Evolutionary conservation across 2,113 vertebrate species (phyloP), one percentile per base, ranked within the genome.

Genomic region (Calypte anna): DNA sequence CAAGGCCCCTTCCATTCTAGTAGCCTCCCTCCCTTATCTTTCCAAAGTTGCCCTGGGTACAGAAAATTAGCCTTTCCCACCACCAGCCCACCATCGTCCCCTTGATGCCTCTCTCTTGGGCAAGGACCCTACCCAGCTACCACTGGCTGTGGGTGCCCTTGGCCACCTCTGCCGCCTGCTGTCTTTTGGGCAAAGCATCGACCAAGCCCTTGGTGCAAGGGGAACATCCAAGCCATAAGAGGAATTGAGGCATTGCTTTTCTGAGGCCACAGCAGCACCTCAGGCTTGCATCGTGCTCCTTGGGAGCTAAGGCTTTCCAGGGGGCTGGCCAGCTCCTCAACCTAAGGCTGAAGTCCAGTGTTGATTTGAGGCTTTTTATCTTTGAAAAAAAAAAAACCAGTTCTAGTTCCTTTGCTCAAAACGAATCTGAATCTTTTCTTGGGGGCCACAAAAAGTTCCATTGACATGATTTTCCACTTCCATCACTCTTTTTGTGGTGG

Each of bases 391-490:
- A 77, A 63, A 51, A 91, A 91, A 80, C 13, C 57, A 23, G 31
- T 38, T 10, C 0, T 0, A 81, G 72, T 62, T 85, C 48, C 61
- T 90, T 86, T 96, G 90, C 89, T 97, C 88, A 94, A 50, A 96
- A 91, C 1, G 61, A 95, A 95, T 78, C 88, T 90, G 80, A 96
- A 79, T 83, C 79, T 94, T 90, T 88, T 70, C 43, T 78, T 63
- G 68, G 79, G 64, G 85, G 69, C 62, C 76, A 78, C 69, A 88
- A 31, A 94, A 96, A 55, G 82, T 97, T 96, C 86, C 69, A 1
- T 8, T 90, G 61, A 75, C 50, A 90, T 75, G n/a, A 93, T 94
- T 96, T 97, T 96, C 92, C 92, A 88, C 68, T 96, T 94, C 79
- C 40, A 93, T 33, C 14, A 3, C 53, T 82, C 51, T 59, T 91